Conservation (phyloP, 2,797 vertebrate genomes). For the Notolabrus celidotus region DNA sequence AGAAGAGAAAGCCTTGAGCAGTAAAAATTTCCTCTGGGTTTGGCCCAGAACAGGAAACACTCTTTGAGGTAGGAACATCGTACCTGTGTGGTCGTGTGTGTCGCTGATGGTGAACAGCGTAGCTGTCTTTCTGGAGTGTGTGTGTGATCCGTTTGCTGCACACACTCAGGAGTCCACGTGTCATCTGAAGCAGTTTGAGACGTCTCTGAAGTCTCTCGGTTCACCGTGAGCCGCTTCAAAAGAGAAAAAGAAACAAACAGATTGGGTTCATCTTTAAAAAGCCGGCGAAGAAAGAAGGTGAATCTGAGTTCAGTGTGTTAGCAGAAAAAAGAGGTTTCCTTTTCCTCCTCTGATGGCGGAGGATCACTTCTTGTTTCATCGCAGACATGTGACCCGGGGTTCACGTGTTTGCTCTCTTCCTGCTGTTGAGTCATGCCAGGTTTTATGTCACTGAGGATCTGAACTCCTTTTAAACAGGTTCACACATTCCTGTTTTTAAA, state of each 20-base stretch:
- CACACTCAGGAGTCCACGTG: background rate
- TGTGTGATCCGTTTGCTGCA: no score
- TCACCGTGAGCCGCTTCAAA: background rate
- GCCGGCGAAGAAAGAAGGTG: no score
- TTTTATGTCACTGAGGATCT: background rate
- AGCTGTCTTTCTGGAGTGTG: no score
- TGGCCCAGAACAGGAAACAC: no score
- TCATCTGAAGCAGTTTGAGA: background rate
- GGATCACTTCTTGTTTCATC: constrained; percentile 10
- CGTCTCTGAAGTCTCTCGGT: background rate
- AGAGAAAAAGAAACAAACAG: constrained; percentile 5
- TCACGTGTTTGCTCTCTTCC: background rate
- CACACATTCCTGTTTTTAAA: background rate
- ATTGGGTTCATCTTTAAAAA: no score
- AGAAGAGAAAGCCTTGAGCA: no score
- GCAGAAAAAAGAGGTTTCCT: background rate
- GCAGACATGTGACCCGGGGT: constrained; percentile 1
- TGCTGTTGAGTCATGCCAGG: background rate
- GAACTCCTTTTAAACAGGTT: background rate
- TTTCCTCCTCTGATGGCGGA: background rate
- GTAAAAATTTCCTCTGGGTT: no score
- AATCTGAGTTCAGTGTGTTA: no score
- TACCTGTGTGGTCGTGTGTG: background rate
- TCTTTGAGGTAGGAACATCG: no score
- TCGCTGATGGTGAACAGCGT: no score